phyloP scores from a whole-genome alignment of 2,797 vertebrate species.

The Catharus ustulatus region DNA sequence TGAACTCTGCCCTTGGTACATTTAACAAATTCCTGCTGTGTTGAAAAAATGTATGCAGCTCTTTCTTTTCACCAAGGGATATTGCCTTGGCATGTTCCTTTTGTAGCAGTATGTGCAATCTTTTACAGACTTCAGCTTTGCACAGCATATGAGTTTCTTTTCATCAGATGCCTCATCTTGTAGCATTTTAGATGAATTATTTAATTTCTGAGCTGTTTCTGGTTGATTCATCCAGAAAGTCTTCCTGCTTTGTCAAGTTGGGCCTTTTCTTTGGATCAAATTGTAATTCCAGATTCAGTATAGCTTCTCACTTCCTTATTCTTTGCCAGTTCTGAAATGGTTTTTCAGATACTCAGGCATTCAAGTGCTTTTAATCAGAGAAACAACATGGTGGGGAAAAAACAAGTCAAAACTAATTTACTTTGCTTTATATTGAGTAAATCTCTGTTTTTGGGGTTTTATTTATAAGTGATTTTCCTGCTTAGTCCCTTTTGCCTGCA shows the following conservation, averaged over 20 bases:
- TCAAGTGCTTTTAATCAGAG: not conserved
- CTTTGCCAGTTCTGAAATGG: not conserved
- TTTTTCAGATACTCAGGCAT: not conserved
- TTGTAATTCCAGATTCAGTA: not conserved
- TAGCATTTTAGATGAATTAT: not conserved
- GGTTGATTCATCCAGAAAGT: not conserved
- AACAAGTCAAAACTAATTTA: not conserved
- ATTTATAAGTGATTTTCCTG: not conserved
- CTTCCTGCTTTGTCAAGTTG: not conserved
- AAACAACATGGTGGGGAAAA: rapidly evolving
- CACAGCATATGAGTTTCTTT: not conserved
- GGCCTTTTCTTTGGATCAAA: not conserved
- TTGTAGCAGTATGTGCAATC: not conserved
- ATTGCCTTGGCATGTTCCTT: not conserved
- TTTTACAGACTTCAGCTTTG: not conserved
- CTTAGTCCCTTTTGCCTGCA: not conserved
- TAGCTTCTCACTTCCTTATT: not conserved
- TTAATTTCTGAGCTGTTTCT: not conserved
- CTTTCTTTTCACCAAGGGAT: not conserved
- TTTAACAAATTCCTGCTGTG: not conserved
- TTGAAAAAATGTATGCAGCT: not conserved
- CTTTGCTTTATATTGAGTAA: not conserved
- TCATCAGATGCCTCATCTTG: not conserved
- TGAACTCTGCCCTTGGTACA: not conserved
- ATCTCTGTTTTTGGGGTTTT: not conserved